Percentiles rank a stretch among this genome's conserved stretches.
Evolutionary conservation across 2,888 invertebrate species (phyloP).

Genomic region (Scrobipalpa costella): DNA sequence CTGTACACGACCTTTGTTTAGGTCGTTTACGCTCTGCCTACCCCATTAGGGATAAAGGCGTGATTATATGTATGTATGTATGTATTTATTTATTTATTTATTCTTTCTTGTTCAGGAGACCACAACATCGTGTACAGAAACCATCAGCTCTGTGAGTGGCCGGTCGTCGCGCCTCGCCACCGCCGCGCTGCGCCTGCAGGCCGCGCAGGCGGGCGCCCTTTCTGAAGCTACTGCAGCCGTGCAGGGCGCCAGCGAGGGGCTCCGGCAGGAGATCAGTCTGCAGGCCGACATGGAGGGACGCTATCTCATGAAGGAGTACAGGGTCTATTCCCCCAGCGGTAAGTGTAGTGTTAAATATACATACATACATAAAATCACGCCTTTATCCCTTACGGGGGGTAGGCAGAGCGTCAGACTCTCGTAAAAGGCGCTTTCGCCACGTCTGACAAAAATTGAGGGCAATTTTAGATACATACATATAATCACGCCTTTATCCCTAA

Average conservation of each 20-base stretch:
- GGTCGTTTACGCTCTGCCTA: too few species aligned
- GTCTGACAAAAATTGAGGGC: too few species aligned
- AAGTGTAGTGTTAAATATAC: background rate
- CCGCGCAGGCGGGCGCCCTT: background rate
- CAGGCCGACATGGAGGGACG: slow-evolving; percentile 50
- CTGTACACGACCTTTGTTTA: too few species aligned
- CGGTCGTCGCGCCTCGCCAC: slow-evolving; percentile 29
- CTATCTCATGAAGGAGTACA: slow-evolving; percentile 59
- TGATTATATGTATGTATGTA: too few species aligned
- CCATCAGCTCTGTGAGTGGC: slow-evolving; percentile 31
- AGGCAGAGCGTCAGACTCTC: too few species aligned
- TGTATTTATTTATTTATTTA: background rate
- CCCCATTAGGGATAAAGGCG: too few species aligned
- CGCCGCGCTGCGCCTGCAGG: background rate
- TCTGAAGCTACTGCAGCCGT: slow-evolving; percentile 28
- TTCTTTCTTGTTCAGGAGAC: slow-evolving; percentile 37
- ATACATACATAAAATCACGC: too few species aligned
- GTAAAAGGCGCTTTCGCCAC: too few species aligned
- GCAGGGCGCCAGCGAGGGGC: slow-evolving; percentile 22
- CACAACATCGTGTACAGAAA: slow-evolving; percentile 33
- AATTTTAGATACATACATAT: too few species aligned
- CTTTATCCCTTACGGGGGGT: too few species aligned
- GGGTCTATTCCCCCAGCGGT: slow-evolving; percentile 57
- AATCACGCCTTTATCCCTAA: too few species aligned
- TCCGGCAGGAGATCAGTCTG: slow-evolving; percentile 34